These are phyloP conservation scores for Drosophila robusta DNA, from an alignment of 2,888 invertebrate species.

Conservation along the genomic window DNA sequence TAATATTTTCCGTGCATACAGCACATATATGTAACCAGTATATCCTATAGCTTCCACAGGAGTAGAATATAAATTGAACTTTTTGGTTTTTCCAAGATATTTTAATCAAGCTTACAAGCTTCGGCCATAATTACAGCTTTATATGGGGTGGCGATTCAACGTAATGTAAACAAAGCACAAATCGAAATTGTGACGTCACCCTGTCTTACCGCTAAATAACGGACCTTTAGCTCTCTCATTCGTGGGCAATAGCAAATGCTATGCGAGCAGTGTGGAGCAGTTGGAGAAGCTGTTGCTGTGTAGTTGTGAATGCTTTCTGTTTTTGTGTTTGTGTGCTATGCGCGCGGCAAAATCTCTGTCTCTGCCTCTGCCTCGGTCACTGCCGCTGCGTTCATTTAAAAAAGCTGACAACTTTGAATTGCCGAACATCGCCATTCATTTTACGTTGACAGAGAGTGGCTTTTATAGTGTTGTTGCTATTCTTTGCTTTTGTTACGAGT, in stretches of 20 bases:
- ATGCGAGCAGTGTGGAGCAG: slow-evolving; percentile 16
- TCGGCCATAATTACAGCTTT: too few relatives aligned
- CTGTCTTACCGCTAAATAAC: background rate
- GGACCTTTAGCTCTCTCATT: background rate
- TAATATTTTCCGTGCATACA: too few relatives aligned
- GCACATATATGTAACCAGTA: too few relatives aligned
- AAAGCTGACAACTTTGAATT: slow-evolving; percentile 54
- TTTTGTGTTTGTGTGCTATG: slow-evolving; percentile 46
- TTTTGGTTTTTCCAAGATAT: too few relatives aligned
- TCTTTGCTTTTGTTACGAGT: slow-evolving; percentile 47
- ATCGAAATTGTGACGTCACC: background rate
- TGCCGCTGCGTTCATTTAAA: slow-evolving; percentile 40
- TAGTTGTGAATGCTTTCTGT: slow-evolving; percentile 40
- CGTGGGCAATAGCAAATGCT: background rate
- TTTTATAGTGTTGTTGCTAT: slow-evolving; percentile 29
- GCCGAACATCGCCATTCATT: slow-evolving; percentile 47
- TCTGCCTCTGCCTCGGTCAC: slow-evolving; percentile 27
- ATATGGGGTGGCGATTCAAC: too few relatives aligned
- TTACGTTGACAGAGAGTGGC: slow-evolving; percentile 41
- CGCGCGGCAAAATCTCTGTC: slow-evolving; percentile 69
- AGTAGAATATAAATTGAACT: background rate
- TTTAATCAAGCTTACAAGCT: too few relatives aligned
- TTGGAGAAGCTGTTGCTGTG: slow-evolving; percentile 53
- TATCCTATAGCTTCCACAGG: background rate
- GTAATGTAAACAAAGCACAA: background rate